Base-by-base conservation (phyloP, 2,888 invertebrate species). In the Cenopis cana region DNA sequence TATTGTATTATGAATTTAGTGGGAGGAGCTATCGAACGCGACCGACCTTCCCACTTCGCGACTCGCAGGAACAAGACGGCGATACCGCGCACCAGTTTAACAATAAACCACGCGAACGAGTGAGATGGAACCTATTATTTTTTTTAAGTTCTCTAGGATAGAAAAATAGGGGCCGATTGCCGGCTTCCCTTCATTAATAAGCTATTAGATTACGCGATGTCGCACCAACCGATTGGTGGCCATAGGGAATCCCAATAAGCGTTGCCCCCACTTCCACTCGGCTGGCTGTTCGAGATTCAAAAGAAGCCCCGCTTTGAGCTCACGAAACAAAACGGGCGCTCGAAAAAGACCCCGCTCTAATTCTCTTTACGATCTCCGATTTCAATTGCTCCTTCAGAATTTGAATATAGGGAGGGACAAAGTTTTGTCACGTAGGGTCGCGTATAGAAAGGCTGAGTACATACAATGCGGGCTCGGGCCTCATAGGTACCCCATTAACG, bases 301-400 rank as follows among this genome's bases (percentile, higher is more conserved):
- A 93, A 89, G 93, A 92, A 92, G 89, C 88, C 91, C 89, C 86
- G 89, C 88, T 91, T 92, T 91, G 88, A 91, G 84, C 83, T 82
- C 81, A 83, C 85, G 85, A 93, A 92, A 93, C 93, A 93, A 93
- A 93, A 93, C 91, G 86, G 85, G 82, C 88, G 89, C 85, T 88
- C 87, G 83, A 89, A 91, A 91, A 90, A 88, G 91, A 86, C 90
- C 91, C 92, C 86, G 92, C 85, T 91, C 91, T 93, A 93, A 93
- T 93, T 93, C 93, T 92, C 92, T 93, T 91, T 91, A 90, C 90
- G 91, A 92, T 93, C 93, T 93, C 93, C 92, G 88, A 93, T 93
- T 93, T 93, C 93, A 93, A 93, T 93, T 93, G 93, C 93, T 93
- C 90, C 93, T 93, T 93, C 91, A 93, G 90, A 93, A 91, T 93